phyloP scores from a whole-genome alignment of 2,797 vertebrate species.

The Lepus townsendii region DNA sequence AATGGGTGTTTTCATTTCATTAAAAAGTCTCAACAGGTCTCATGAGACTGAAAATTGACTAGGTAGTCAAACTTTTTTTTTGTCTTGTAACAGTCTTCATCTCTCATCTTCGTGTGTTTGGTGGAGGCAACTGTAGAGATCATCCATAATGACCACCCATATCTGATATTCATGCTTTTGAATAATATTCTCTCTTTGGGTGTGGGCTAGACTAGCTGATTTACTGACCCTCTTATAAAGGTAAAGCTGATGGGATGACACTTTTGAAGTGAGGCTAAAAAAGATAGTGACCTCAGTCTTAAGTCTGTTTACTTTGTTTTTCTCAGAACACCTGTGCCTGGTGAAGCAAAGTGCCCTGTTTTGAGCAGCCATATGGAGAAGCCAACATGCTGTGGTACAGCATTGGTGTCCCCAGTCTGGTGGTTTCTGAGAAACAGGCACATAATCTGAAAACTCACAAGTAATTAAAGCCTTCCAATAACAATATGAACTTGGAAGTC shows the following conservation, averaged over 20 bases:
- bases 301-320: neutral
- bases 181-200: neutral
- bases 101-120: neutral
- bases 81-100: neutral
- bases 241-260: neutral
- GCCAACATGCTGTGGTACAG: neutral
- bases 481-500: neutral
- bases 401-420: neutral
- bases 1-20: conserved; percentile 42
- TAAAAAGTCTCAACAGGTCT: conserved; percentile 2
- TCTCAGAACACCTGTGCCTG: neutral
- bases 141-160: neutral
- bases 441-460: neutral
- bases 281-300: neutral
- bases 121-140: neutral
- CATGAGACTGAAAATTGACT: conserved; percentile 17
- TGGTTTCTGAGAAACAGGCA: neutral
- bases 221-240: conserved; percentile 13
- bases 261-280: neutral
- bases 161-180: neutral
- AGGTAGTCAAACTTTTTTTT: conserved; percentile 5
- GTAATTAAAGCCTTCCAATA: neutral
- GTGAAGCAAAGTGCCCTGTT: neutral
- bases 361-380: neutral
- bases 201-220: neutral